phyloP scores from a whole-genome alignment of 2,113 vertebrate genomes.

The Coregonus clupeaformis region DNA sequence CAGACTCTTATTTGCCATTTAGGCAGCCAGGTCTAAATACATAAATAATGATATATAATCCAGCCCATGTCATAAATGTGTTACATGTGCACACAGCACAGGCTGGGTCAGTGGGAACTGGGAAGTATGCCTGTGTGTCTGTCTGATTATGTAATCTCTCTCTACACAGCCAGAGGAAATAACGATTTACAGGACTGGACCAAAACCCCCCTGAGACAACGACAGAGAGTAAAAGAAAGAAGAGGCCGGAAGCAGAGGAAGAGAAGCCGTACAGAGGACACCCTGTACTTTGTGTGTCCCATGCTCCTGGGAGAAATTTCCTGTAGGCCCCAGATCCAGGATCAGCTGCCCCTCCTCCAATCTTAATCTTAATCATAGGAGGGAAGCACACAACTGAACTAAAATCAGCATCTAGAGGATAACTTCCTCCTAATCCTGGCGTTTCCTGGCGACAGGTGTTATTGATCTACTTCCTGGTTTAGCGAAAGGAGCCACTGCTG shows the following conservation, averaged over 20 bases:
- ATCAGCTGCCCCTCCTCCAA: too few species aligned
- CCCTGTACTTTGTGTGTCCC: not conserved
- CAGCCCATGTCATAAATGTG: too few species aligned
- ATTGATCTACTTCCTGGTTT: not conserved
- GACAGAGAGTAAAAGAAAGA: not conserved
- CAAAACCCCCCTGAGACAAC: not conserved
- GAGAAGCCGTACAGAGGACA: too few species aligned
- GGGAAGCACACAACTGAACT: too few species aligned
- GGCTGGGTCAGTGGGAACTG: too few species aligned
- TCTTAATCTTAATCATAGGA: not conserved
- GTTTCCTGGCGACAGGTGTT: too few species aligned
- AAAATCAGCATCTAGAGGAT: not conserved
- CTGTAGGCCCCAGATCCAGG: not conserved
- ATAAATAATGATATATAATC: not conserved
- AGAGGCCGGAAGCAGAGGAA: not conserved
- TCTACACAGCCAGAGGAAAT: too few species aligned
- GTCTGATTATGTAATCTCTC: too few species aligned
- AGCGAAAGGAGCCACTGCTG: constrained; percentile 13
- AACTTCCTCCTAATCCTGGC: not conserved
- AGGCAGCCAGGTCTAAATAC: not conserved
- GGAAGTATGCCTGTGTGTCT: too few species aligned
- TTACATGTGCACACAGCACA: too few species aligned
- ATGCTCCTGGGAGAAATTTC: not conserved
- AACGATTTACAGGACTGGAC: too few species aligned
- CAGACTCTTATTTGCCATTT: not conserved